Evolutionary conservation across 2,888 invertebrate species (phyloP), one percentile per base, ranked within the genome.

Genomic region (Eristalis tenax): DNA sequence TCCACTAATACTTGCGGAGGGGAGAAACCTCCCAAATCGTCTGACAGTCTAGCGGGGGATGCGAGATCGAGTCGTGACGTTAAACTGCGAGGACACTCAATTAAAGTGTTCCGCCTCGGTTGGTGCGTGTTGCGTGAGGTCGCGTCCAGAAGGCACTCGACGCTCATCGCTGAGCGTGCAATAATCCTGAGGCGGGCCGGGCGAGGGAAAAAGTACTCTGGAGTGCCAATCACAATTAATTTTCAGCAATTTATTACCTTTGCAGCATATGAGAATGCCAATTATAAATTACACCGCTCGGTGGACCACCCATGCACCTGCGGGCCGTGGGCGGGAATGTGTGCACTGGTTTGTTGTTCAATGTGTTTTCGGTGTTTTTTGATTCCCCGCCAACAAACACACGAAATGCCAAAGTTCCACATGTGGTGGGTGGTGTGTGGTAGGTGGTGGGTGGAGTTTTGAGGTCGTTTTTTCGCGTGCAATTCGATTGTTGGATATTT

Each of bases 221-320:
- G 64, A 57, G 35, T 63, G 77, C 65, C 85, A 81, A 81, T 85
- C 85, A 81, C 40, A 81, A 81, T 85, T 77, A 85, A 82, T 82
- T 74, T 32, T n/a, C 35, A 22, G 28, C 65, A 73, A 79, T 79
- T 79, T 73, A 79, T 73, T 85, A 56, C 76, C 50, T 65, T 70
- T 86, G 82, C 77, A 82, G 11, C 70, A 61, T 78, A 65, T 73
- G 59, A 59, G 64, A 50, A 32, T 64, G 61, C 38, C 69, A 70
- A 74, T 85, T 82, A 85, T 85, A 82, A 77, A 85, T 85, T 74
- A 61, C 61, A 11, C 38, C 61, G 22, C 50, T 18, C 11, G 23
- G 13, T 13, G 26, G 0, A 18, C 26, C 40, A 68, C 32, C 50
- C 69, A 23, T 65, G 50, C 65, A 75, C 68, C 40, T 64, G 69